Evolutionary conservation across 2,797 vertebrate species (phyloP).

Genomic region (Sebastes nivosus): DNA sequence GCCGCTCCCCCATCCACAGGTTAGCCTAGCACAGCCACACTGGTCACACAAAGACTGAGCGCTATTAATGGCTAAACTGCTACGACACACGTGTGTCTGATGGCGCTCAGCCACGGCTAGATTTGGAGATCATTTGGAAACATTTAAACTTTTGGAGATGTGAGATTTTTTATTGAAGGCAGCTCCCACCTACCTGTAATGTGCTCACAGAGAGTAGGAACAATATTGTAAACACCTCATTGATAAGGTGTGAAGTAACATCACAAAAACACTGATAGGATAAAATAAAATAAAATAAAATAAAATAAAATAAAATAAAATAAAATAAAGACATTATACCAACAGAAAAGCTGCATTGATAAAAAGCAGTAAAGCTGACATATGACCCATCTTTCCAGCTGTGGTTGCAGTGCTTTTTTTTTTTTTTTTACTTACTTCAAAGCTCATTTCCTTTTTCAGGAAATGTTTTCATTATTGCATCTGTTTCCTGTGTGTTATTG

Average conservation of each 20-base stretch:
- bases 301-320: no score
- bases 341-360: background rate
- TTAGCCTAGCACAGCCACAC: conserved; percentile 28
- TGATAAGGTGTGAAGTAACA: background rate
- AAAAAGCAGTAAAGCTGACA: background rate
- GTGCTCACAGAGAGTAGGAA: background rate
- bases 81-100: background rate
- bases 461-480: background rate
- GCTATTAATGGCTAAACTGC: background rate
- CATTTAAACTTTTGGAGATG: background rate
- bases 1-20: conserved; percentile 43
- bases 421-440: background rate
- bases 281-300: no score
- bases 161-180: background rate
- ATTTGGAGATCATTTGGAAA: background rate
- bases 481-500: background rate
- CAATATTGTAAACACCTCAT: background rate
- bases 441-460: background rate
- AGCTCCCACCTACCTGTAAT: background rate
- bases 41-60: conserved; percentile 2
- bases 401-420: background rate
- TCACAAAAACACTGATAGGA: background rate
- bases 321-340: background rate
- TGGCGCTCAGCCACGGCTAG: background rate
- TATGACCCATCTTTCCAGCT: background rate